phyloP scores from a whole-genome alignment of 2,113 vertebrate species.

The Shinisaurus crocodilurus region DNA sequence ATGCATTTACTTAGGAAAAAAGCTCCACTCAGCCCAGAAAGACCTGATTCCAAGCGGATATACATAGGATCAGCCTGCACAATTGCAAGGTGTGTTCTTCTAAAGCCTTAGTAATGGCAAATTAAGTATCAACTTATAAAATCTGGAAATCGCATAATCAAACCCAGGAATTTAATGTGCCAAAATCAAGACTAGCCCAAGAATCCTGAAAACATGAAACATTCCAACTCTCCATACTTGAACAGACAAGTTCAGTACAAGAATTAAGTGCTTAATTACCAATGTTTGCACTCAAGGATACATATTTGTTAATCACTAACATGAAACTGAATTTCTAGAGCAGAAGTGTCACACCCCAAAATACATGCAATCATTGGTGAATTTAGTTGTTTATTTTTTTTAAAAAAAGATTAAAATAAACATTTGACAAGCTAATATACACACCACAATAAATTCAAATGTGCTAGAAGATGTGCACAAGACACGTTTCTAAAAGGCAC shows the following conservation, averaged over 20 bases:
- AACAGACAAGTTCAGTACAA: constrained; percentile 49
- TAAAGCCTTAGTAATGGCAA: not conserved
- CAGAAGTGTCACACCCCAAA: constrained; percentile 24
- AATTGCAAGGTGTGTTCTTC: not conserved
- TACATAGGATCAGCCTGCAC: not conserved
- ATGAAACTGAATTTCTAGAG: not conserved
- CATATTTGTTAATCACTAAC: not conserved
- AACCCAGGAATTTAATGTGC: not conserved
- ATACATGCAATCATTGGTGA: constrained; percentile 11
- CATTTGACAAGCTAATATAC: constrained; percentile 68
- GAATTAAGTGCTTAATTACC: constrained; percentile 57
- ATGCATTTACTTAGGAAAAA: not conserved
- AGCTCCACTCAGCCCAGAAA: not conserved
- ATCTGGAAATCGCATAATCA: constrained; percentile 5
- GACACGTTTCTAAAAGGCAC: constrained; percentile 67
- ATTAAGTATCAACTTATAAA: not conserved
- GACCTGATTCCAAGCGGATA: not conserved
- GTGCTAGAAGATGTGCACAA: constrained; percentile 67
- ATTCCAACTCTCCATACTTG: constrained; percentile 28
- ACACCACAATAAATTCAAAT: constrained; percentile 60
- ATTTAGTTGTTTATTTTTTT: constrained; percentile 41
- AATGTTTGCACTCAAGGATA: constrained; percentile 40
- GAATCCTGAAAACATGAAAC: constrained; percentile 50
- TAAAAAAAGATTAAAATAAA: constrained; percentile 69
- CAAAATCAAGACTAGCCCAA: constrained; percentile 1